Evolutionary conservation across 2,113 vertebrate species (phyloP), one percentile per base, ranked within the genome.

Genomic region (Corythaixoides concolor): DNA sequence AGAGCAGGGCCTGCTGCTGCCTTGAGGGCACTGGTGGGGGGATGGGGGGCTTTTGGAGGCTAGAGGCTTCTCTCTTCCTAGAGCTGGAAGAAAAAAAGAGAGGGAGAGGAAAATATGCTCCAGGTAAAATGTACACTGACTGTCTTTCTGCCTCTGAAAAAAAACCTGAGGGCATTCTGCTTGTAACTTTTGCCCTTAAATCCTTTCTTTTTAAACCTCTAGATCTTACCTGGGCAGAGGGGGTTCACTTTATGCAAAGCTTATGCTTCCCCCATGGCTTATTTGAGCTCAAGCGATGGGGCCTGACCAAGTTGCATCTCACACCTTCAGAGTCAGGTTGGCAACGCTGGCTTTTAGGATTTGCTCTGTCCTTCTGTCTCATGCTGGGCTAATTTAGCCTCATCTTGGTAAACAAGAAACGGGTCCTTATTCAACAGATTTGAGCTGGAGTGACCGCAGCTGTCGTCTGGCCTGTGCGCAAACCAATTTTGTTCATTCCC

Each of bases 401-500:
- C 87, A 59, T 95, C 95, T 97, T 92, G 63, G 88, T 90, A 96
- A 97, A 97, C 84, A 97, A 97, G 94, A 86, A 91, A 94, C 97
- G 58, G 63, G 79, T 96, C 92, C 74, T 67, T 66, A 72, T 94
- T 83, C 81, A 75, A 96, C 87, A 96, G 94, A 92, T 89, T 95
- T 93, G 92, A 93, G 87, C 90, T 90, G 90, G 88, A 90, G 85
- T 93, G 92, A 96, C 59, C 94, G 96, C 96, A 98, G 97, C 96
- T 96, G 95, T 95, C 68, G 73, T 92, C 96, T 96, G 96, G 96
- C 89, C 93, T 93, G 75, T 75, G 90, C 6, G 2, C 96, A 96
- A 95, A 92, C 96, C 83, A 87, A 85, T 97, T 97, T 91, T 96
- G 82, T 95, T 96, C 95, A 87, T 97, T 97, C 93, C 94, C 94